Evolutionary conservation across 2,797 vertebrate genomes (phyloP).

Genomic region (Antrozous pallidus): DNA sequence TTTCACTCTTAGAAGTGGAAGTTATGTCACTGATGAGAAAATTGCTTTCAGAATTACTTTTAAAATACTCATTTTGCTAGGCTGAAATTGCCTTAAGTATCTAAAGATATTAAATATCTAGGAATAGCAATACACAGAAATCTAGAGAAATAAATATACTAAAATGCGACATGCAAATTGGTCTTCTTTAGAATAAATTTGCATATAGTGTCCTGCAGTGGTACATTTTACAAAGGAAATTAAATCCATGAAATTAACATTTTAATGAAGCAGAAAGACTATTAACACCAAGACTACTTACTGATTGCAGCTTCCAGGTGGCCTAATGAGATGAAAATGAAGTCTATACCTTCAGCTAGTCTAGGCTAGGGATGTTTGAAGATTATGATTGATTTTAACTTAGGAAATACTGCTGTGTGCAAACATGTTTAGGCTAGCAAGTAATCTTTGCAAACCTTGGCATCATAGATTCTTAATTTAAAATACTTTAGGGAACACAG

Average conservation of each 20-base stretch:
- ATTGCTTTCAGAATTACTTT: background rate
- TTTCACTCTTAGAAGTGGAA: conserved; percentile 15
- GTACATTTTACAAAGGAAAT: conserved; percentile 83
- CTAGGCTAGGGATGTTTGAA: conserved; percentile 82
- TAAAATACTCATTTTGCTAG: conserved; percentile 47
- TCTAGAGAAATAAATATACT: conserved; percentile 76
- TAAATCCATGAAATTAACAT: conserved; percentile 86
- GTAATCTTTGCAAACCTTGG: conserved; percentile 76
- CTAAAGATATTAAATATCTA: conserved; percentile 60
- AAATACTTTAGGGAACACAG: conserved; percentile 72
- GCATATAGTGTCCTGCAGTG: conserved; percentile 80
- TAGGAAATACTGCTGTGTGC: conserved; percentile 85
- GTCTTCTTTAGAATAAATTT: conserved; percentile 79
- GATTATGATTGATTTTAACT: conserved; percentile 86
- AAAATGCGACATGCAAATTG: conserved; percentile 77
- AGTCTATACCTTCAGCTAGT: conserved; percentile 84
- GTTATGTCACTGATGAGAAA: conserved; percentile 11
- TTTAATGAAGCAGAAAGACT: conserved; percentile 86
- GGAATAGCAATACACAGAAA: conserved; percentile 76
- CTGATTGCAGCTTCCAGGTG: conserved; percentile 85
- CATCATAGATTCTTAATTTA: conserved; percentile 77
- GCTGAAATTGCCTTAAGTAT: conserved; percentile 24
- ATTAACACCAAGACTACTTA: conserved; percentile 82
- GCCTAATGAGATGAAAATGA: conserved; percentile 87
- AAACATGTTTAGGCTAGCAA: conserved; percentile 84